Evolutionary conservation across 2,113 vertebrate species (phyloP), one percentile per base, ranked within the genome.

Genomic region (Lepisosteus osseus): DNA sequence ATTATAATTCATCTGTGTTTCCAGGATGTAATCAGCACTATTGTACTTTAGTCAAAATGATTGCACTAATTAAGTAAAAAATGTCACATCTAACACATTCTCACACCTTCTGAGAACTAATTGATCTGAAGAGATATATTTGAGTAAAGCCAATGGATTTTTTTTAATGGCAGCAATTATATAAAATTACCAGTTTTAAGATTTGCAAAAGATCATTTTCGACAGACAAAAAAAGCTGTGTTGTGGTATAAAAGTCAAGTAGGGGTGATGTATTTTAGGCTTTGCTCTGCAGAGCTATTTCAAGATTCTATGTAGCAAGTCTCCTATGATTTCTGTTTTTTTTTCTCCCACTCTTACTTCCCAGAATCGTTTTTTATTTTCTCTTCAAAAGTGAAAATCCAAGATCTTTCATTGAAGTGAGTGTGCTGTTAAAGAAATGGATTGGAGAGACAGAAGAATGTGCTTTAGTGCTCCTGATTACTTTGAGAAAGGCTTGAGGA

Each of bases 61-160:
- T 89, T 89, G 90, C 89, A 86, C 77, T 84, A 87, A 90, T 91
- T 84, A 81, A 78, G 84, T 80, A 82, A 83, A 78, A 88, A 90
- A 90, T 89, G 88, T 90, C 89, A 90, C 75, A 82, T 85, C 85
- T 84, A 79, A 79, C 82, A 84, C 75, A 69, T 72, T 78, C 78
- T 71, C 81, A 81, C 83, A 81, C 84, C 86, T 81, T 66, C 79
- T 77, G 75, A 73, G 69, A 84, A 82, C 78, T 74, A 72, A 77
- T 42, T 72, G 72, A 70, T 74, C 76, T 69, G 81, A 80, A 80
- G 80, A 84, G 80, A 84, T 86, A 89, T 89, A 87, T 88, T 90
- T 87, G 78, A 82, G 72, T 78, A 84, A 78, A 72, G 61, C 76
- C 41, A 47, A 73, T 76, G 79, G 79, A 85, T 82, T 81, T 87